Base-by-base conservation (phyloP, 2,888 invertebrate species). In the Willowsia nigromaculata region DNA sequence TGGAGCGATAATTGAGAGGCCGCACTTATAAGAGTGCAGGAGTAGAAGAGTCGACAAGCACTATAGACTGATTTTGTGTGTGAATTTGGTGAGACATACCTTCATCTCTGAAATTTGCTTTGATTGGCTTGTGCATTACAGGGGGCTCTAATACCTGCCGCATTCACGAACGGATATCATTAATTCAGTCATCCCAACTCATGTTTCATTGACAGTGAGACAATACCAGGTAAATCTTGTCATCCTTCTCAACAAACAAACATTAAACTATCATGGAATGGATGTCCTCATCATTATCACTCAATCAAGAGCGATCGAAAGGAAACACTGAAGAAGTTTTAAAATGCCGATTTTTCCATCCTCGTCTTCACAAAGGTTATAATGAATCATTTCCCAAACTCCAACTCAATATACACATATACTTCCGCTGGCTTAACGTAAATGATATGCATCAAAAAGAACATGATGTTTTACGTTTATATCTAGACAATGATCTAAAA, bases 81-180 rank as follows among this genome's bases (percentile, higher is more conserved):
- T 40, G 40, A 25, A 11, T 47, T n/a, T 76, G 27, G 50, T 18
- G 56, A 74, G 74, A 30, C 50, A 25, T 74, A 6, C 9, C 74
- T 53, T 30, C 53, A 50, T 50, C 22, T 76, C 18, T 76, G 27
- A 76, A 43, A 76, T 50, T 59, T 59, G 80, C 80, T 81, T 81
- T 81, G 87, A 71, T 81, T 87, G 81, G 59, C 80, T 94, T 94
- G 81, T 90, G 81, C 94, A 43, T 96, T 96, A 93, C 96, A 98
- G 98, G 98, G 98, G 94, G 97, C 98, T 94, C 96, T 98, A 96
- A 98, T 98, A 96, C 98, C 98, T 95, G 98, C 98, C 95, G 98
- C 98, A 95, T 98, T 98, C 95, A 98, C 98, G 96, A 98, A 98
- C 96, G 98, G 98, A 92, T 93, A 93, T 91, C 93, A 93, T 84